Percentiles rank a stretch among this genome's conserved stretches.
Evolutionary conservation across 2,113 vertebrate genomes (phyloP).

Genomic region (Coptodon bakossiorum): DNA sequence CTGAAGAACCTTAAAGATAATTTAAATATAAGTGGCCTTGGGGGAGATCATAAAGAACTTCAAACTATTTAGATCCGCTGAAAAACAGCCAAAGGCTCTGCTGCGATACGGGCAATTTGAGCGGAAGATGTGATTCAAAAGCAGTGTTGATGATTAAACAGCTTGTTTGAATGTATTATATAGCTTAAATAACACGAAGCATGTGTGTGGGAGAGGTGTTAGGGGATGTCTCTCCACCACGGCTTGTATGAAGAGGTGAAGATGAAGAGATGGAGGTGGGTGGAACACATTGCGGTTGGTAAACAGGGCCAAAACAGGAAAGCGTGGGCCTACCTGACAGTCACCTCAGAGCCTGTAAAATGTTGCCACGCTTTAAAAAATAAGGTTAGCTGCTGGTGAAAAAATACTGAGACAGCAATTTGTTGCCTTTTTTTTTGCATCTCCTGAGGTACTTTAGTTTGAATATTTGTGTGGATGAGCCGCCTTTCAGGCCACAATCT

Average conservation of each 20-base stretch:
- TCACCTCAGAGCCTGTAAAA: conserved; percentile 3
- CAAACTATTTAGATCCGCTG: not conserved
- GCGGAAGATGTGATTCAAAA: not conserved
- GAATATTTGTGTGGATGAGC: not conserved
- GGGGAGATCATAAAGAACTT: not conserved
- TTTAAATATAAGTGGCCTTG: not conserved
- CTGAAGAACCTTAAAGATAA: not conserved
- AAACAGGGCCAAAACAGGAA: conserved; percentile 63
- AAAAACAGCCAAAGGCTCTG: not conserved
- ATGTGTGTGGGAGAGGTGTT: conserved; percentile 26
- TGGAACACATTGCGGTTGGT: conserved; percentile 59
- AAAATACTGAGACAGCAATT: conserved; percentile 16
- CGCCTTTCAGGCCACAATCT: not conserved
- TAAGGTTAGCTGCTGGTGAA: not conserved
- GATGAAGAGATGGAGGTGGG: conserved; percentile 43
- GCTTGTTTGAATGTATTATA: not conserved
- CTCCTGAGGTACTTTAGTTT: not conserved
- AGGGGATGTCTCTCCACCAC: conserved; percentile 15
- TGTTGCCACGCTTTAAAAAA: conserved; percentile 18
- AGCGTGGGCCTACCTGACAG: conserved; percentile 51
- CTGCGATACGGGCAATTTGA: not conserved
- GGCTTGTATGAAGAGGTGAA: conserved; percentile 27
- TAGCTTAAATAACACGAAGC: not conserved
- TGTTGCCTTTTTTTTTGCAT: not conserved
- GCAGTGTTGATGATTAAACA: not conserved